These are phyloP conservation scores for Acanthisitta chloris DNA, from an alignment of 2,113 vertebrate species.

Conservation along the genomic window DNA sequence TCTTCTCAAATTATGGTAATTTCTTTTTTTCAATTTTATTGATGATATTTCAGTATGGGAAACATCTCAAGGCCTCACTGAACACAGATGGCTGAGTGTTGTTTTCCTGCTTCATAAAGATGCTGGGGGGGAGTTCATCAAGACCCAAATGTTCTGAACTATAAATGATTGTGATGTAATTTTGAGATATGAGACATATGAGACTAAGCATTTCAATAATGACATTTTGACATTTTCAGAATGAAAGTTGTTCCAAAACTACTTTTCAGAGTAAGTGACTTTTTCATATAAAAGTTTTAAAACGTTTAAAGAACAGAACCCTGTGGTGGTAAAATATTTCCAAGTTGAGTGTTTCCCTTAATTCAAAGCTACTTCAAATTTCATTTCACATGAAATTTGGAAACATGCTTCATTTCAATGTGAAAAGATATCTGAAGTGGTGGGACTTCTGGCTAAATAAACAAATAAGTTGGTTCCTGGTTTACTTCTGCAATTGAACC, in stretches of 20 bases:
- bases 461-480: neutral
- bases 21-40: neutral
- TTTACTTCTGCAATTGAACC: neutral
- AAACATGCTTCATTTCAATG: neutral
- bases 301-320: neutral
- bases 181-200: neutral
- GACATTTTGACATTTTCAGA: conserved; percentile 7
- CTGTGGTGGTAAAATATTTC: neutral
- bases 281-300: neutral
- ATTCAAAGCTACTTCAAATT: neutral
- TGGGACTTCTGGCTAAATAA: neutral
- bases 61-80: neutral
- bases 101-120: neutral
- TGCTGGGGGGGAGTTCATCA: neutral
- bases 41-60: neutral
- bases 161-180: neutral
- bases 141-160: neutral
- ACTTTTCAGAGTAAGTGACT: neutral
- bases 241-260: neutral
- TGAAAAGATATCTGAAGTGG: neutral
- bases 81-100: neutral
- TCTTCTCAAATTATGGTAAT: neutral
- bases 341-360: neutral
- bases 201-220: neutral
- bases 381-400: neutral